Conservation (phyloP, 2,113 vertebrate genomes). For the Nesospiza acunhae region DNA sequence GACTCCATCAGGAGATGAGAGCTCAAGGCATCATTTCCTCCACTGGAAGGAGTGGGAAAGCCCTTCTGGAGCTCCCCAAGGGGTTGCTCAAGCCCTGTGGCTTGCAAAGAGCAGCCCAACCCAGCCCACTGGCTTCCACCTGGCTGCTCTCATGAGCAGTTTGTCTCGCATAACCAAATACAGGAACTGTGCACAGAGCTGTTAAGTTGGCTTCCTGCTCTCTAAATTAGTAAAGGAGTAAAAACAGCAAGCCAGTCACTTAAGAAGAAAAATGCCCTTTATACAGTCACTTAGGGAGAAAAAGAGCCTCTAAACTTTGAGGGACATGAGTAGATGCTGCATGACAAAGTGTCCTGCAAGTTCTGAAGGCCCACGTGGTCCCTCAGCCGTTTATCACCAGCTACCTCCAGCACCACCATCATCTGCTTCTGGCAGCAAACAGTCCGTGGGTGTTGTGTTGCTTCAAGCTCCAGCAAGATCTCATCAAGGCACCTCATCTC, state of each 20-base stretch:
- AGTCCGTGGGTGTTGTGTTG: background rate
- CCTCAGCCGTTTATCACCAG: background rate
- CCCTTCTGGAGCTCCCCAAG: background rate
- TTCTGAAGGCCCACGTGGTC: background rate
- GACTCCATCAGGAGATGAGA: background rate
- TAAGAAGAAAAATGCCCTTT: background rate
- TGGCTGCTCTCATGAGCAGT: background rate
- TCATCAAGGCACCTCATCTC: background rate
- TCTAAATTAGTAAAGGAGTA: background rate
- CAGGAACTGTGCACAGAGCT: background rate
- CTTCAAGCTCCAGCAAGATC: rapidly evolving
- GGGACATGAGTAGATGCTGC: background rate
- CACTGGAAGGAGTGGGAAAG: background rate
- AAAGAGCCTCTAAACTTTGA: background rate
- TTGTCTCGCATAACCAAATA: background rate
- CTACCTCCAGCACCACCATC: background rate
- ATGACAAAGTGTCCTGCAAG: background rate
- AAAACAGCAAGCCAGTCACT: background rate
- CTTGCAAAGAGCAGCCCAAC: background rate
- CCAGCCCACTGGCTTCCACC: background rate
- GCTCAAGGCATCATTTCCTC: background rate
- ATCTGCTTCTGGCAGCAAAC: background rate
- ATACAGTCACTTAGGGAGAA: background rate
- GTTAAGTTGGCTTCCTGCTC: background rate
- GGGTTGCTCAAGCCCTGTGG: rapidly evolving